Base-by-base conservation (phyloP, 1,140 invertebrate genomes). In the Periplaneta americana region DNA sequence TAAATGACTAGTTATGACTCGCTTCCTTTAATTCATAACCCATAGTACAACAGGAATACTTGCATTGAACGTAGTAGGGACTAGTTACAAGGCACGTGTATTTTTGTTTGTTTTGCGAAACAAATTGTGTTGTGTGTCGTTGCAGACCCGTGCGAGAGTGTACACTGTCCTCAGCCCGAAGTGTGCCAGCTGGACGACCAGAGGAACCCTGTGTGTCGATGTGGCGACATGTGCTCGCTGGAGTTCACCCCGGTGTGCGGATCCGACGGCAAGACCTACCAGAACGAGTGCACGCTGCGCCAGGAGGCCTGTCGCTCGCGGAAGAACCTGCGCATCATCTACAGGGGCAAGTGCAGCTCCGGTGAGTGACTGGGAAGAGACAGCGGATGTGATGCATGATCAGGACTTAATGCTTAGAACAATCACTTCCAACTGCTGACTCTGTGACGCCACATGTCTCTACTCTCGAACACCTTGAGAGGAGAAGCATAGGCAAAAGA, bases 221-320 rank as follows among this genome's bases (percentile, higher is more conserved):
- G 96, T 86, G 93, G 93, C 17, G 94, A 95, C 85, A 90, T 93
- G 37, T 97, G 96, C 86, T 90, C 92, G n/a, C 87, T 93, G 75
- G 95, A 96, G 86, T 94, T 96, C 85, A 91, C 92, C 3, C 95
- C 95, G 0, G 95, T 97, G 37, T 98, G 96, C 85, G 96, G 93
- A 15, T 96, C 94, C 9, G 94, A 95, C 85, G 95, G 95, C 34
- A 95, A 95, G 88, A 97, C 96, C 1, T 98, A 97, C 88, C 92
- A 93, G 33, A 97, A 97, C 87, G 94, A 96, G 86, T 97, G 96
- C 88, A 91, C 92, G 82, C 90, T 97, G 83, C 90, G 93, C 79
- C 92, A 94, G 83, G 94, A 96, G 86, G 93, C 93, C 32, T 96
- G 95, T 86, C 90, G 93, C 84, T 92, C 93, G 15, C 90, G 93